A percentile compares a stretch with the other conserved stretches of the same genome.
phyloP scores from a whole-genome alignment of 2,797 vertebrate genomes.

The Psittacula derbiana region DNA sequence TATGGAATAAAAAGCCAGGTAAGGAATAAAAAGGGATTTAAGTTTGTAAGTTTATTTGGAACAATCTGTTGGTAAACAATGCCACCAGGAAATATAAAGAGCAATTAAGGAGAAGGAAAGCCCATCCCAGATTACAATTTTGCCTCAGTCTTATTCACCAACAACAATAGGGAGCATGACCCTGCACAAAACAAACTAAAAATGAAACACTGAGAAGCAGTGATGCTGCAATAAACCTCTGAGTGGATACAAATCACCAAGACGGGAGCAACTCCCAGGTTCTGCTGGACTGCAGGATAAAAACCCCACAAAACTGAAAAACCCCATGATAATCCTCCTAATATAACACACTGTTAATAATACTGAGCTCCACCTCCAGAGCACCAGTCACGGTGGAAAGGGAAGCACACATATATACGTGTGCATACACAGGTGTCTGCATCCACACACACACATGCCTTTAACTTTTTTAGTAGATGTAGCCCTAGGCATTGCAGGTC shows the following conservation, averaged over 20 bases:
- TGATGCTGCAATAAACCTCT: not conserved
- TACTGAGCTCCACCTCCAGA: not conserved
- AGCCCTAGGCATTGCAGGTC: not conserved
- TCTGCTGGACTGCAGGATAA: not conserved
- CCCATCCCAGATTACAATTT: not conserved
- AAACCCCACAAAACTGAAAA: not conserved
- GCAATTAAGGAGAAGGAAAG: not conserved
- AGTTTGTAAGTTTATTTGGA: not conserved
- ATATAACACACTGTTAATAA: not conserved
- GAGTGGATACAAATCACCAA: not conserved
- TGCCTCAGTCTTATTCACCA: not conserved
- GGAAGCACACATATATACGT: rapidly evolving
- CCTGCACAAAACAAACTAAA: not conserved
- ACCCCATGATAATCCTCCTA: not conserved
- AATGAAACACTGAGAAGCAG: not conserved
- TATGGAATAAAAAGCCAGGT: not conserved
- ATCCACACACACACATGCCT: not conserved
- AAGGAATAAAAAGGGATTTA: not conserved
- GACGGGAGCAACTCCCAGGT: not conserved
- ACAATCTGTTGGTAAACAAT: not conserved
- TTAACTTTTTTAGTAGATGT: not conserved
- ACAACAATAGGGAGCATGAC: not conserved
- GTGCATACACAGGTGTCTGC: not conserved
- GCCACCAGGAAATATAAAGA: not conserved
- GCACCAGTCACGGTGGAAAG: too few species aligned